Conservation (phyloP, 2,797 vertebrate genomes). For the Coccyzus lansbergi region DNA sequence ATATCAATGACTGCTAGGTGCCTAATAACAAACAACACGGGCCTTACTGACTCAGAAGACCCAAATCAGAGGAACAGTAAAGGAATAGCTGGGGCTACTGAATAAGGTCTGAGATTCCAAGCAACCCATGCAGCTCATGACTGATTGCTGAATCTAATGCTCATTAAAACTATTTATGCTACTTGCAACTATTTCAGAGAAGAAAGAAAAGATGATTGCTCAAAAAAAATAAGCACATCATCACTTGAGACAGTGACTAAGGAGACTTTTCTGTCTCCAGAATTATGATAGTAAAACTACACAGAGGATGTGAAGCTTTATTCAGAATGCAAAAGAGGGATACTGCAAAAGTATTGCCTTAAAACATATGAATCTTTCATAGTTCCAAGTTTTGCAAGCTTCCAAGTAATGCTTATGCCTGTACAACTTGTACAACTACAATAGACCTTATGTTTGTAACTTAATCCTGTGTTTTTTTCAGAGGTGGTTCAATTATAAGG, state of each 20-base stretch:
- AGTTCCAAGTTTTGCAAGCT: constrained; percentile 22
- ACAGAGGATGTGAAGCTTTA: neutral
- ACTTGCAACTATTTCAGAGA: neutral
- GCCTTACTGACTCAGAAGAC: neutral
- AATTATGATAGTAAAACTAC: neutral
- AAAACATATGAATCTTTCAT: neutral
- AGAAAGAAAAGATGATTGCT: neutral
- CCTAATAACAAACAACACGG: neutral
- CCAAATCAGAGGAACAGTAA: neutral
- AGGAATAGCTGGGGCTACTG: neutral
- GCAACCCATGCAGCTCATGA: neutral
- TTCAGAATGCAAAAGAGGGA: neutral
- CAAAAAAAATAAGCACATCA: neutral
- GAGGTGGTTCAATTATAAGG: neutral
- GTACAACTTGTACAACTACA: constrained; percentile 39
- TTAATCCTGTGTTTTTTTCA: constrained; percentile 11
- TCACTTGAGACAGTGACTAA: neutral
- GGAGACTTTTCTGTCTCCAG: neutral
- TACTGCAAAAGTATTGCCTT: neutral
- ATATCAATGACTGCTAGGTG: neutral
- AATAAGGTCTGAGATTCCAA: neutral
- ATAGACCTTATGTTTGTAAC: constrained; percentile 6
- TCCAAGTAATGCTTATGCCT: constrained; percentile 4
- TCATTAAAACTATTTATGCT: neutral
- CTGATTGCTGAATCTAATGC: neutral